Conservation (phyloP, 2,888 invertebrate genomes). For the Coenonympha arcania region DNA sequence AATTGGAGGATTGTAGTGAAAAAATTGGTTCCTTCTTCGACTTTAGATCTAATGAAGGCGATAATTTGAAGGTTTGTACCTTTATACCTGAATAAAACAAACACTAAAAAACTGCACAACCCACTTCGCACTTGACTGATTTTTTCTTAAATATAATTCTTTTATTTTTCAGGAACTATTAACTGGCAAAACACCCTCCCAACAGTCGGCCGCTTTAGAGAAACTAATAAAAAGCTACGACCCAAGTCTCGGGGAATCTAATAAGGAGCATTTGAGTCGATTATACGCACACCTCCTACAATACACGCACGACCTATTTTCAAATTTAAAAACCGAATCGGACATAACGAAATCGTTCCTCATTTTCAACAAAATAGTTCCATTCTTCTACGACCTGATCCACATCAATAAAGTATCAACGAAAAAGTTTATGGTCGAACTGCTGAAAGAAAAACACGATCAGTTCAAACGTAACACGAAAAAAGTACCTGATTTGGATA, state of each 20-base stretch:
- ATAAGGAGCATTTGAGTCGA: conserved; percentile 82
- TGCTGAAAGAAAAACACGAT: conserved; percentile 81
- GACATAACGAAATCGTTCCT: conserved; percentile 73
- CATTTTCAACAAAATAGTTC: conserved; percentile 73
- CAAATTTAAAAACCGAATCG: conserved; percentile 45
- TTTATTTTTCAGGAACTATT: conserved; percentile 69
- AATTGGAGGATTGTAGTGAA: conserved; percentile 35
- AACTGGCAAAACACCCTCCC: conserved; percentile 72
- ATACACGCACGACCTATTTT: conserved; percentile 80
- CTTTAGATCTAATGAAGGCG: conserved; percentile 46
- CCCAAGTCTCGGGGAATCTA: conserved; percentile 83
- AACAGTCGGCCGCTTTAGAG: conserved; percentile 82
- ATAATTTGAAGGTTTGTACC: conserved; percentile 52
- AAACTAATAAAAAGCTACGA: conserved; percentile 91
- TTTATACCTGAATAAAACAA: no score
- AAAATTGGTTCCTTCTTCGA: conserved; percentile 53
- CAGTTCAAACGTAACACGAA: conserved; percentile 76
- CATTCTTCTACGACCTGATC: conserved; percentile 79
- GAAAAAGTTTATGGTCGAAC: conserved; percentile 77
- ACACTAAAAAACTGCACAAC: no score
- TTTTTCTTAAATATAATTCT: no score
- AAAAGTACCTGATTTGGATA: conserved; percentile 78
- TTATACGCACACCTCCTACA: conserved; percentile 85
- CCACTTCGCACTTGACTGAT: no score
- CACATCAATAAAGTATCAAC: conserved; percentile 80